Evolutionary conservation across 2,888 invertebrate species (phyloP).

Genomic region (Perizoma flavofasciatum): DNA sequence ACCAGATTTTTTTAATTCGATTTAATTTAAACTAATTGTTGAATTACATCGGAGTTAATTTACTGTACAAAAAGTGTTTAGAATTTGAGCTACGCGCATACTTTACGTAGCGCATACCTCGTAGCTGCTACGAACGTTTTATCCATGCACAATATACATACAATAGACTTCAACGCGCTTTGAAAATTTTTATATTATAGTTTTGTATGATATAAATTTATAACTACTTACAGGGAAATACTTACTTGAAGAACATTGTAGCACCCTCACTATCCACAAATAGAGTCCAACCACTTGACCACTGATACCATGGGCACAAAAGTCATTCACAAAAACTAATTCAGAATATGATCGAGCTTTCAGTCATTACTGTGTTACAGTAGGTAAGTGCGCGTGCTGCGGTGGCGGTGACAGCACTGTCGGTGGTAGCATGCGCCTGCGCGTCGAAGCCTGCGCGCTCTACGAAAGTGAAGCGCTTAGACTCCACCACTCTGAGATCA

Average conservation of each 20-base stretch:
- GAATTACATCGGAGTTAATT: slow-evolving; percentile 15
- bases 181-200: background rate
- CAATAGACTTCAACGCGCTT: slow-evolving; percentile 53
- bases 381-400: slow-evolving; percentile 33
- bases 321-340: slow-evolving; percentile 52
- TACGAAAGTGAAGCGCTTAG: slow-evolving; percentile 47
- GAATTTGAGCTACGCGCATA: slow-evolving; percentile 25
- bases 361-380: slow-evolving; percentile 38
- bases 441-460: slow-evolving; percentile 61
- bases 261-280: slow-evolving; percentile 55
- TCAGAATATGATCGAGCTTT: slow-evolving; percentile 42
- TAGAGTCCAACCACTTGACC: slow-evolving; percentile 57
- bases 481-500: slow-evolving; percentile 36
- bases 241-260: slow-evolving; percentile 65
- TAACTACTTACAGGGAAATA: background rate
- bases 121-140: slow-evolving; percentile 49
- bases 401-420: slow-evolving; percentile 55
- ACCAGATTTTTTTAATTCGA: slow-evolving; percentile 9
- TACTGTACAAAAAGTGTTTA: slow-evolving; percentile 15
- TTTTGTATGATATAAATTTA: too few relatives aligned
- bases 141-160: slow-evolving; percentile 29
- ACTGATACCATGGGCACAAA: slow-evolving; percentile 65
- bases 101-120: slow-evolving; percentile 45
- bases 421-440: slow-evolving; percentile 54
- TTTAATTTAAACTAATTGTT: background rate